Percentiles rank a stretch among this genome's conserved stretches.
phyloP scores from a whole-genome alignment of 2,113 vertebrate species.

The Aphyosemion australe region DNA sequence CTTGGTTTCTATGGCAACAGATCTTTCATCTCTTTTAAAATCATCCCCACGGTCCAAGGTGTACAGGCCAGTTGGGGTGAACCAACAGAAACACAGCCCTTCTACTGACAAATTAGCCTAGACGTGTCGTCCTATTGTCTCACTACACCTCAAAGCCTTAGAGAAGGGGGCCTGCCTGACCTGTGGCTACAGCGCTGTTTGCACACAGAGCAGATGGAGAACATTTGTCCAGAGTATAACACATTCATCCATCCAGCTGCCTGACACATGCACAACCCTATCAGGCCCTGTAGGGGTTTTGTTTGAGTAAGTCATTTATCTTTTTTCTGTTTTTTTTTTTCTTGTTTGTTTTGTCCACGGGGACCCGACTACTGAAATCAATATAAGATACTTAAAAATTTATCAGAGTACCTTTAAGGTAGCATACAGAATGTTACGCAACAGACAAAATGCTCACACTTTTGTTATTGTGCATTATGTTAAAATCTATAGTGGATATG shows the following conservation, averaged over 20 bases:
- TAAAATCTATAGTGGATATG: too few relatives aligned
- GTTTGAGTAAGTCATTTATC: neutral
- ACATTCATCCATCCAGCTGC: conserved; percentile 37
- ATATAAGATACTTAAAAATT: conserved; percentile 16
- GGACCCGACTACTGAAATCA: neutral
- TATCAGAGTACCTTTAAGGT: neutral
- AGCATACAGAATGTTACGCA: neutral
- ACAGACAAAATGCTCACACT: too few relatives aligned
- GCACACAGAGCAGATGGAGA: conserved; percentile 37
- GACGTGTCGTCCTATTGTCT: conserved; percentile 23
- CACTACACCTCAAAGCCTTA: neutral
- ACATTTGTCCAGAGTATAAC: conserved; percentile 16
- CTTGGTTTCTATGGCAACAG: conserved; percentile 58
- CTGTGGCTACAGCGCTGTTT: conserved; percentile 26
- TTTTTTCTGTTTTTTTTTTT: neutral
- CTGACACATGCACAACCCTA: conserved; percentile 21
- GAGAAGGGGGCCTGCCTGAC: conserved; percentile 18
- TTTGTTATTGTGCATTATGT: too few relatives aligned
- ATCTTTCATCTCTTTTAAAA: conserved; percentile 57
- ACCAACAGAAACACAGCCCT: conserved; percentile 17
- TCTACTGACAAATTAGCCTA: conserved; percentile 1
- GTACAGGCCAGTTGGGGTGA: conserved; percentile 62
- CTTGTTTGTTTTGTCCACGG: neutral
- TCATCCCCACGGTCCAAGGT: conserved; percentile 50
- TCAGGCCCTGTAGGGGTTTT: conserved; percentile 13